Evolutionary conservation across 2,113 vertebrate genomes (phyloP).

Genomic region (Entosphenus tridentatus): DNA sequence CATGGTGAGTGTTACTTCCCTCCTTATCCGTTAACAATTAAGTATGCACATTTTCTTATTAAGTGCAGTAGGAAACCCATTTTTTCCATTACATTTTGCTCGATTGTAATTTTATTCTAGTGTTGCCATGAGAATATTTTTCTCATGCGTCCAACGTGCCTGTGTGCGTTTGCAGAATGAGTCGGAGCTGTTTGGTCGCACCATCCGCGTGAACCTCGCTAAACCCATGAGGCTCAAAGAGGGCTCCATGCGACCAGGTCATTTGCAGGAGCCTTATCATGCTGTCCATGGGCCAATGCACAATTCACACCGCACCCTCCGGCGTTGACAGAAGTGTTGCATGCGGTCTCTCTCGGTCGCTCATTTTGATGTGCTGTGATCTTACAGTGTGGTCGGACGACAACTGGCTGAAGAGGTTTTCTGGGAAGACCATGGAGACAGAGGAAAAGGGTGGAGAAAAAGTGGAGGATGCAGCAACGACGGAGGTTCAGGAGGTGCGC

Average conservation of each 20-base stretch:
- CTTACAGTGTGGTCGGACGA: slow-evolving; percentile 77
- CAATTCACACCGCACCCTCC: background rate
- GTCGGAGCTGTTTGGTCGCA: slow-evolving; percentile 79
- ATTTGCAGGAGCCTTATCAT: background rate
- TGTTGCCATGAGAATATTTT: too few relatives aligned
- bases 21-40: too few relatives aligned
- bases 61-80: too few relatives aligned
- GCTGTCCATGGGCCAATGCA: background rate
- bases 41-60: too few relatives aligned
- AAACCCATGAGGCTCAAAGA: slow-evolving; percentile 81
- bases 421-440: slow-evolving; percentile 60
- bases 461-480: background rate
- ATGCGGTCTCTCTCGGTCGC: too few relatives aligned
- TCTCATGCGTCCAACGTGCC: too few relatives aligned
- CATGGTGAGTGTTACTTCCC: slow-evolving; percentile 33
- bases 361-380: too few relatives aligned
- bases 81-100: too few relatives aligned
- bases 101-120: too few relatives aligned
- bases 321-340: too few relatives aligned
- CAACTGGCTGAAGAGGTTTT: slow-evolving; percentile 93
- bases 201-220: slow-evolving; percentile 75
- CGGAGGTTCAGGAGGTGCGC: background rate
- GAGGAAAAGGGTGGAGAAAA: background rate
- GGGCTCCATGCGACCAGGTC: slow-evolving; percentile 2
- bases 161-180: slow-evolving; percentile 40